phyloP scores from a whole-genome alignment of 2,888 invertebrate genomes.

The Ophioninae sp. region DNA sequence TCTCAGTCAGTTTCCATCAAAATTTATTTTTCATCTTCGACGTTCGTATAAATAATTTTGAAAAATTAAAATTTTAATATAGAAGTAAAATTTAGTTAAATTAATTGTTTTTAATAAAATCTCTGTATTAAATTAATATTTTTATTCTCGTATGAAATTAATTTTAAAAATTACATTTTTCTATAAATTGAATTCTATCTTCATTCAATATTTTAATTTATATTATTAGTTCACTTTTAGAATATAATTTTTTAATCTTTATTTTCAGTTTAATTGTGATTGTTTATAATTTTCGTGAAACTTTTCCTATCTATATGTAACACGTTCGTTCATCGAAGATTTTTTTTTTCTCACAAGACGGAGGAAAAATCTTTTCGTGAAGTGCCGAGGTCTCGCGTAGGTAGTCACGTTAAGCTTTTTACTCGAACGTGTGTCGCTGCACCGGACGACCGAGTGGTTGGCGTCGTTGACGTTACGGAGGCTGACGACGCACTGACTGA shows the following conservation, averaged over 20 bases:
- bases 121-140: too few species aligned
- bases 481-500: constrained; percentile 80
- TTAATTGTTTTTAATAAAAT: too few species aligned
- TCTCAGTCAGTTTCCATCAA: background rate
- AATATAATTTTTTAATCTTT: background rate
- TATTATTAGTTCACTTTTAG: too few species aligned
- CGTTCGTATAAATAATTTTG: background rate
- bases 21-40: background rate
- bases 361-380: background rate
- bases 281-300: background rate
- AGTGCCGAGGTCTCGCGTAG: constrained; percentile 19
- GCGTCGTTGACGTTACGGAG: constrained; percentile 77
- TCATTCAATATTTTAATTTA: too few species aligned
- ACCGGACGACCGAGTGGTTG: constrained; percentile 61
- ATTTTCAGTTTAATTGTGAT: background rate
- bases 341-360: background rate
- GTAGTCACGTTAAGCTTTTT: constrained; percentile 41
- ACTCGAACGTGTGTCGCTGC: constrained; percentile 51
- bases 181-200: too few species aligned
- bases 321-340: background rate
- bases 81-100: too few species aligned
- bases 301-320: background rate
- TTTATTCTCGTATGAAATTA: too few species aligned
- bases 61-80: too few species aligned
- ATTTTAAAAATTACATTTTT: too few species aligned